Evolutionary conservation across 2,113 vertebrate genomes (phyloP).

Genomic region (Mellivora capensis): DNA sequence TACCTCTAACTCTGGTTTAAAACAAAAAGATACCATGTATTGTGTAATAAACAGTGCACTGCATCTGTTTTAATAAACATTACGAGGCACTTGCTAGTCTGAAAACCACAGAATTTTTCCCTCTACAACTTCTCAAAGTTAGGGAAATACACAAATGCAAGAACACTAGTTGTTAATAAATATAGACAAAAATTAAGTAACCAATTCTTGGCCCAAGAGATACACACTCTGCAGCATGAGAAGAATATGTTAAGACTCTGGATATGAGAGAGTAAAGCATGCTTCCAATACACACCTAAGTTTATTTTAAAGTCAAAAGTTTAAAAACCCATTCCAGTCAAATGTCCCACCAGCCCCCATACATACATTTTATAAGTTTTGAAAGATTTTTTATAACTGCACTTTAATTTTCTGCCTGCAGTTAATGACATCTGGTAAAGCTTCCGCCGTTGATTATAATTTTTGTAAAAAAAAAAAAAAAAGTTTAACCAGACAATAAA

Average conservation of each 20-base stretch:
- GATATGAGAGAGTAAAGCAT: not conserved
- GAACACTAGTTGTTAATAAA: not conserved
- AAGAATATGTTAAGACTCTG: not conserved
- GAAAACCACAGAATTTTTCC: not conserved
- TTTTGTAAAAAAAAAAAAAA: not conserved
- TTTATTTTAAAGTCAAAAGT: conserved; percentile 21
- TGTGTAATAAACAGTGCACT: not conserved
- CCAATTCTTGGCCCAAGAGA: not conserved
- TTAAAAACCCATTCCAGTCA: not conserved
- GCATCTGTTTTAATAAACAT: not conserved
- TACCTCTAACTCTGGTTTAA: not conserved
- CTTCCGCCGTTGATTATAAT: not conserved
- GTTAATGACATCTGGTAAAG: not conserved
- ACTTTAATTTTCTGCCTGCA: not conserved
- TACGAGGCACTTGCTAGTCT: not conserved
- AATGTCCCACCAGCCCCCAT: not conserved
- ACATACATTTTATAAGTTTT: not conserved
- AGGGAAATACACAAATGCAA: not conserved
- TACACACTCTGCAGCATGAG: not conserved
- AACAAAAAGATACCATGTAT: not conserved
- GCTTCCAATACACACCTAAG: conserved; percentile 16
- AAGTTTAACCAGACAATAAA: not conserved
- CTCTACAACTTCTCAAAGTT: not conserved
- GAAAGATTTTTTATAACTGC: not conserved
- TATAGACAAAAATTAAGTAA: not conserved